Evolutionary conservation across 2,113 vertebrate genomes (phyloP), one percentile per base, ranked within the genome.

Genomic region (Eulemur rufifrons): DNA sequence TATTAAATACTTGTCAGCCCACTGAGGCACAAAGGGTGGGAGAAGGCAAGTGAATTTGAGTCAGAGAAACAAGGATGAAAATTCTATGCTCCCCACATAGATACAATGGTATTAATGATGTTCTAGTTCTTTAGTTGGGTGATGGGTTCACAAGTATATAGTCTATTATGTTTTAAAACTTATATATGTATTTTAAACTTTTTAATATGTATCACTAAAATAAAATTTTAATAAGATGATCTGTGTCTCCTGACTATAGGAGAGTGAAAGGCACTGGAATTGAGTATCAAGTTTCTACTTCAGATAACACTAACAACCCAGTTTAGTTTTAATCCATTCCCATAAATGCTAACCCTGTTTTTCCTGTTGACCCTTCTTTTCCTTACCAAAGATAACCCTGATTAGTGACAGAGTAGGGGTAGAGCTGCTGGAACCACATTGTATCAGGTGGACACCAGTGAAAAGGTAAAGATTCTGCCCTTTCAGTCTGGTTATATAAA

Each of bases 161-260:
- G 37, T 73, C 45, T 94, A 91, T 64, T 86, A 78, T 39, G 15
- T 73, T 74, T 96, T 86, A 81, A 56, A 97, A 95, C 37, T 61
- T 69, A 95, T 12, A 76, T 45, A 45, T 39, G 52, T 52, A 85
- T 89, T 82, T 87, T 20, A 81, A 86, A 90, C 13, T n/a, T 86
- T 42, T 42, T 42, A 42, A 42, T 86, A 88, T 78, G 52, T 84
- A 25, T 95, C 47, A 47, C 85, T 86, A 86, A 86, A 89, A 94
- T 54, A 84, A 96, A 87, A 91, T 77, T 82, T 92, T 86, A 92
- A 64, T 71, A 92, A 89, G 39, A 27, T 47, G 39, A 86, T 34
- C 59, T 69, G 10, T 86, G 14, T 80, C 13, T 63, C 71, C 45
- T 96, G 71, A 93, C 13, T 29, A 68, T 10, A 45, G 50, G 17